Base-by-base conservation (phyloP, 2,797 vertebrate species). In the Leptatherina wallacei region DNA sequence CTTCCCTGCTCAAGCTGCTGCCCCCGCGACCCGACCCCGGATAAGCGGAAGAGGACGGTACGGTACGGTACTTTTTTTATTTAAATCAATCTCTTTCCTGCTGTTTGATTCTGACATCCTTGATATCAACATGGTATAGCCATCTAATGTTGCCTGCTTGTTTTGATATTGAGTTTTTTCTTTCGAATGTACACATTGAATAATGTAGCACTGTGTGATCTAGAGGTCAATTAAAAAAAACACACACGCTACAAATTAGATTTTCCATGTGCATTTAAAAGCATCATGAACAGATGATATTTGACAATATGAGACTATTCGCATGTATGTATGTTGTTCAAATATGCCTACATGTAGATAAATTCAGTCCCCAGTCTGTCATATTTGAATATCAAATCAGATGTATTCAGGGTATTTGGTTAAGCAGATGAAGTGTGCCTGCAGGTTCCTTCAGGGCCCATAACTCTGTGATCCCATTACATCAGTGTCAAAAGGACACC, bases 381-480 rank as follows among this genome's bases (percentile, higher is more conserved):
- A 74, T 86, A 79, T 92, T 87, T 87, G 86, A 82, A 80, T 55
- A 85, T 71, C 1, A 16, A 71, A 72, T 60, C 32, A 58, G 73
- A 79, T 78, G 51, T 68, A 24, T 77, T 75, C 32, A 2, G 14
- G 9, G 3, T 91, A 85, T 91, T 91, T 91, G 87, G 78, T 73
- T 78, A 84, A 82, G 73, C 73, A 60, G 84, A 56, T 38, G 3
- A 78, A 67, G 71, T 64, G 67, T 91, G 88, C 64, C 77, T 82
- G 61, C 62, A 56, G 62, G 59, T 55, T 62, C 58, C 85, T 83
- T 73, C 10, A 40, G 81, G 70, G 84, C 60, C 67, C 24, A 3
- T 65, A 82, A 69, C 80, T 76, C 73, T 68, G 56, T 84, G 85
- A 88, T 90, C 81, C 85, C 77, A 87, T 85, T 85, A 87, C 81